Base-by-base conservation (phyloP, 2,797 vertebrate species). In the Eulemur mongoz region DNA sequence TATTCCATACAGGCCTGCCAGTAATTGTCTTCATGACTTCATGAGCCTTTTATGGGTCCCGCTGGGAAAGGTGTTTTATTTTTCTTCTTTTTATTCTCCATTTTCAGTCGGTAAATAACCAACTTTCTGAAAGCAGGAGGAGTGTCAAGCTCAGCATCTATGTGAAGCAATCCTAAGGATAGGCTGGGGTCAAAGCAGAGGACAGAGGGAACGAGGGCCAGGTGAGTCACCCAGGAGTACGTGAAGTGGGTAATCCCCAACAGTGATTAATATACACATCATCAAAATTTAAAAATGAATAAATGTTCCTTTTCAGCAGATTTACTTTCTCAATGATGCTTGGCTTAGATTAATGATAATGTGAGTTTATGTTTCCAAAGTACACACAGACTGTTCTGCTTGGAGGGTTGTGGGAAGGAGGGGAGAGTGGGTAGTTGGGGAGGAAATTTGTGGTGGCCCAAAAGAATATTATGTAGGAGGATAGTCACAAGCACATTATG, bases 21-120 rank as follows among this genome's bases (percentile, higher is more conserved):
- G 96, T 95, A 96, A 98, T 98, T 98, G 98, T 96, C 97, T 97
- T 97, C 97, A 98, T 95, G 94, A 94, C 98, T 98, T 93, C 90
- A 27, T 10, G 96, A 57, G 95, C 73, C 95, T 93, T 97, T 98
- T 97, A 96, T 54, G 43, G 96, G 2, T 91, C 96, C 6, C 89
- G 7, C 69, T 75, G 92, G 73, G 95, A 13, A 79, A 73, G n/a
- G 82, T 94, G 23, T 6, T 97, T 95, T 89, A 32, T 91, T 96
- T 96, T 92, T 89, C 83, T 93, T 91, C 67, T 96, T 94, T 93
- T 96, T 57, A 61, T 88, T 96, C 85, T 93, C 69, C 85, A 43
- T 83, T 86, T 96, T 96, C 85, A 23, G 1, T 78, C 43, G 0
- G 0, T 40, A 84, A 93, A 96, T 98, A 97, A 98, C 57, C 63